phyloP scores from a whole-genome alignment of 2,888 invertebrate genomes.

The Hyposoter dolosus region DNA sequence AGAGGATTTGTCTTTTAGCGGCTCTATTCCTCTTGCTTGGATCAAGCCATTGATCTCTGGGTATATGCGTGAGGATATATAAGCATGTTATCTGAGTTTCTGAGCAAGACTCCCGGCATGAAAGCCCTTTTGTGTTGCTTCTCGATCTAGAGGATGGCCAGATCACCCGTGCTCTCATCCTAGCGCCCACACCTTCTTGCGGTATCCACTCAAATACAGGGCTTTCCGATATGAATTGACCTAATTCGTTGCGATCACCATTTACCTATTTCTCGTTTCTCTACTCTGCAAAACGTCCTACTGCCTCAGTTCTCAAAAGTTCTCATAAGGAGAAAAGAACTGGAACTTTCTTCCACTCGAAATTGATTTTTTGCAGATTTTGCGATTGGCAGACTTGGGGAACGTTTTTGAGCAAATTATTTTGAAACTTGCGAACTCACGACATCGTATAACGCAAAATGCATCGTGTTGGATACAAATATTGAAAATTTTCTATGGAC shows the following conservation, averaged over 20 bases:
- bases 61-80: slow-evolving; percentile 30
- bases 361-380: background rate
- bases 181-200: background rate
- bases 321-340: background rate
- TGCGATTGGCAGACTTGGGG: background rate
- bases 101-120: slow-evolving; percentile 46
- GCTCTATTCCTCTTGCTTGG: slow-evolving; percentile 47
- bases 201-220: background rate
- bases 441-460: no score
- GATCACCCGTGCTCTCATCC: slow-evolving; percentile 40
- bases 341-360: background rate
- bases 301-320: background rate
- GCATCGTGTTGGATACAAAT: no score
- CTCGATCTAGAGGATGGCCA: slow-evolving; percentile 47
- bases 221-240: background rate
- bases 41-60: slow-evolving; percentile 45
- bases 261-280: background rate
- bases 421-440: no score
- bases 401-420: background rate
- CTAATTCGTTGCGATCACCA: background rate
- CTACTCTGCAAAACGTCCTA: background rate
- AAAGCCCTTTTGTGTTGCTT: slow-evolving; percentile 58
- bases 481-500: no score
- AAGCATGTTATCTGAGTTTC: slow-evolving; percentile 37
- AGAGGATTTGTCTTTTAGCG: background rate